Base-by-base conservation (phyloP, 2,888 invertebrate genomes). In the Oscheius sp. region DNA sequence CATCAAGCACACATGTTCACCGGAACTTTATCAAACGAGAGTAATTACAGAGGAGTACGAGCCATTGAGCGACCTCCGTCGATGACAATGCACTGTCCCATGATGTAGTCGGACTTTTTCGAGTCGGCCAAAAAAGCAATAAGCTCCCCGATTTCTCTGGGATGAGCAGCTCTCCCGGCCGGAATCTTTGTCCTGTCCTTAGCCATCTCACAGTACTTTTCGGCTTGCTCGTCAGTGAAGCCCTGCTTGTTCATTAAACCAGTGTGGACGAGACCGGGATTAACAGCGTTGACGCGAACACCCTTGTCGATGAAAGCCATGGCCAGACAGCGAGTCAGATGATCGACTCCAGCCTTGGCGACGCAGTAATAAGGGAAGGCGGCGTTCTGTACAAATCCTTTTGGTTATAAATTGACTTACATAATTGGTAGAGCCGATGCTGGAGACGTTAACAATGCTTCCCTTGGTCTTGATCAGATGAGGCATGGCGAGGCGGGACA, bases 391-490 rank as follows among this genome's bases (percentile, higher is more conserved):
- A 48, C 11, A 21, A n/a, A 42, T 7, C 4, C 7, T 42, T 3
- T 42, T 21, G 42, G 5, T 21, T 7, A 21, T 2, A 35, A 11
- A 35, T 3, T 11, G 29, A 48, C 50, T 48, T 21, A 63, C 63
- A 11, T 21, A 29, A 21, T 48, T 63, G 48, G 48, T 63, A 9
- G 63, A 63, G 21, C 63, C 70, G n/a, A 70, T 70, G 21, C 70
- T 70, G 70, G 70, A 70, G 10, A 70, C 70, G 35, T 70, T 70
- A n/a, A 70, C 58, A 13, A 70, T 70, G 5, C 32, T 58, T 57
- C 70, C 70, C 32, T 70, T 70, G 58, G 70, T 37, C 21, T 55
- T 70, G 55, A 70, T 70, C 11, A 57, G 35, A 57, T 70, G 70
- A 11, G 70, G 70, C 2, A 70, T 29, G 10, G 70, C 70, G 9